A percentile compares a stretch with the other conserved stretches of the same genome.
These are phyloP conservation scores for Accipiter virgatus DNA, from an alignment of 2,113 vertebrate species.

Conservation along the genomic window DNA sequence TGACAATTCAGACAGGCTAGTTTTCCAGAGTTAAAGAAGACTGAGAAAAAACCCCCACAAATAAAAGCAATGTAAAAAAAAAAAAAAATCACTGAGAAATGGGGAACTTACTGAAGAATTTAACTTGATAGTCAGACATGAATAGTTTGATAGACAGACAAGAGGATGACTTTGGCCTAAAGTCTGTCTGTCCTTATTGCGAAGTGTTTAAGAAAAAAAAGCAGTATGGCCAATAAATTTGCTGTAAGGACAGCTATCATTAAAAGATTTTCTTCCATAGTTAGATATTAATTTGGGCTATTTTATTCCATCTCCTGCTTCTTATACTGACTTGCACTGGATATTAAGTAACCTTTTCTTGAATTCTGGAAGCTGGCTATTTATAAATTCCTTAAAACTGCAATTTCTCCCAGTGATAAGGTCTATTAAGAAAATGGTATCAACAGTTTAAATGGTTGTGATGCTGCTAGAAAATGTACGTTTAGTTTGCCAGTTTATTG, in stretches of 20 bases:
- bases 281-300: not conserved
- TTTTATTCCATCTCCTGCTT: not conserved
- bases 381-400: not conserved
- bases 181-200: not conserved
- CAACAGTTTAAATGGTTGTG: not conserved
- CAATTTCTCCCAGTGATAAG: not conserved
- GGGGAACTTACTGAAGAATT: not conserved
- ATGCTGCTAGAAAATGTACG: not conserved
- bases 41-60: not conserved
- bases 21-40: not conserved
- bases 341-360: not conserved
- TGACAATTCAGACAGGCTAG: not conserved
- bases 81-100: not conserved
- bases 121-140: not conserved
- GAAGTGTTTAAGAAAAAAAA: not conserved
- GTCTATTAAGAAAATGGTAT: not conserved
- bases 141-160: not conserved
- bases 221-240: not conserved
- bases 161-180: not conserved
- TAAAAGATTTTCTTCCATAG: not conserved
- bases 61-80: not conserved
- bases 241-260: fast-evolving
- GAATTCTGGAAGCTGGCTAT: not conserved
- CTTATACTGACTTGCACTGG: not conserved
- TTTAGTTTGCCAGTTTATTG: not conserved